Percentiles rank a stretch among this genome's conserved stretches.
Evolutionary conservation across 2,797 vertebrate genomes (phyloP).

Genomic region (Clamator glandarius): DNA sequence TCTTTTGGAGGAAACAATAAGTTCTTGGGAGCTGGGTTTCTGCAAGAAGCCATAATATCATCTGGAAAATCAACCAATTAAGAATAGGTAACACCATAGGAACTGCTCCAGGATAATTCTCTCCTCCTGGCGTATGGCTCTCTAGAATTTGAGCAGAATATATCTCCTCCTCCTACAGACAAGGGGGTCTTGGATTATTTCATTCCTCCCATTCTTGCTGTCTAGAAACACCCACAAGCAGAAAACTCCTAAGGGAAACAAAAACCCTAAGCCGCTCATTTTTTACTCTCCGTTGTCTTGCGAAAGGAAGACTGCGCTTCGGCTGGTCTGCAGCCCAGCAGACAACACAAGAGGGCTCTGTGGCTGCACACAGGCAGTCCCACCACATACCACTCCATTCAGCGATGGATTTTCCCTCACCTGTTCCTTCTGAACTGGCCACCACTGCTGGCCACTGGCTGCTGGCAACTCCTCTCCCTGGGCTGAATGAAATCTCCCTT

Average conservation of each 20-base stretch:
- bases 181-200: neutral
- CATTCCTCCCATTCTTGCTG: neutral
- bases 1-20: neutral
- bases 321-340: neutral
- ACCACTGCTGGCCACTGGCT: neutral
- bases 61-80: slow-evolving; percentile 3
- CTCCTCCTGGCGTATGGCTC: neutral
- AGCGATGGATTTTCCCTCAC: neutral
- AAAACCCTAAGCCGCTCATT: neutral
- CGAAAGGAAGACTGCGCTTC: neutral
- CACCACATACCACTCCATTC: neutral
- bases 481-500: neutral
- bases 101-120: neutral
- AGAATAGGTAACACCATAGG: neutral
- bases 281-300: neutral
- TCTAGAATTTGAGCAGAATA: neutral
- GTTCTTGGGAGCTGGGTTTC: neutral
- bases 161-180: neutral
- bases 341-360: slow-evolving; percentile 65
- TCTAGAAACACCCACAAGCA: neutral
- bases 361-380: slow-evolving; percentile 42
- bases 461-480: neutral
- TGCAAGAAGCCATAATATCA: neutral
- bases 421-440: neutral
- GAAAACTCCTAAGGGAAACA: neutral